Evolutionary conservation across 2,888 invertebrate genomes (phyloP).

Genomic region (Dendrolimus pini): DNA sequence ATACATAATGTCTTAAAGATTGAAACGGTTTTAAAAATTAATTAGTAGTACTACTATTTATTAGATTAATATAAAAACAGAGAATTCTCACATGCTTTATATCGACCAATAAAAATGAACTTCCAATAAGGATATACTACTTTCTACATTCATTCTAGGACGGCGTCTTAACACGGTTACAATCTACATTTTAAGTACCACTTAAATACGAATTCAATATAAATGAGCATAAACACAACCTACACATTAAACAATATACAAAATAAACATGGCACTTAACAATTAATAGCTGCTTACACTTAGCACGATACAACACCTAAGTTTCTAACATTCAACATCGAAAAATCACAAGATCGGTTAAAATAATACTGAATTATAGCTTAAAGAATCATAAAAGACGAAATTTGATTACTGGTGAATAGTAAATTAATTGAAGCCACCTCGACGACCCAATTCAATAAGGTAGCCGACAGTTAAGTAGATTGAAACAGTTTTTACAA

Average conservation of each 20-base stretch:
- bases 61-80: too few species aligned
- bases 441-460: too few species aligned
- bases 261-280: slow-evolving; percentile 36
- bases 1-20: too few species aligned
- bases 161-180: background rate
- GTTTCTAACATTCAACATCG: background rate
- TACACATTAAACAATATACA: slow-evolving; percentile 13
- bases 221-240: slow-evolving; percentile 4
- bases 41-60: too few species aligned
- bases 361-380: background rate
- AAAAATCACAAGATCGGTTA: slow-evolving; percentile 4
- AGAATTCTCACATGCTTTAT: too few species aligned
- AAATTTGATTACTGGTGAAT: too few species aligned
- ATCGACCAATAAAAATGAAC: too few species aligned
- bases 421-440: too few species aligned
- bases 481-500: too few species aligned
- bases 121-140: too few species aligned
- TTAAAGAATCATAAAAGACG: background rate
- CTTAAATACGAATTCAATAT: slow-evolving; percentile 8
- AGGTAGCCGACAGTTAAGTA: too few species aligned
- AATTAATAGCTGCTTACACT: slow-evolving; percentile 2
- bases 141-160: background rate
- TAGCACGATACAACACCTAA: background rate
- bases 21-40: too few species aligned
- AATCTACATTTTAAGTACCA: background rate